Percentiles rank a stretch among this genome's conserved stretches.
Evolutionary conservation across 2,888 invertebrate genomes (phyloP).

Genomic region (Hyposoter didymator): DNA sequence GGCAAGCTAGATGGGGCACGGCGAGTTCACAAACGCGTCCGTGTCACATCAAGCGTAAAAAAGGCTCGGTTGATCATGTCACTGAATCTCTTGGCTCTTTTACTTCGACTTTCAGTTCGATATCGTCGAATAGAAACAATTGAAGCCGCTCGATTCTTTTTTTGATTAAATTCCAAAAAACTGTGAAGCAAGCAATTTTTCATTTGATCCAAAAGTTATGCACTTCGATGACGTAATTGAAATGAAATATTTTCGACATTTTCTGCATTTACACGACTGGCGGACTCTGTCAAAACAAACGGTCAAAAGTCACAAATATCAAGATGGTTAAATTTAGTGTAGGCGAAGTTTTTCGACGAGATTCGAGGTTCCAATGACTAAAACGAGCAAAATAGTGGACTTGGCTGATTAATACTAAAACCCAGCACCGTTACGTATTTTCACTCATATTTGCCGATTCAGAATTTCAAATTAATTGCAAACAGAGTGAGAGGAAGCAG

Average conservation of each 20-base stretch:
- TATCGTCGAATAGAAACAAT: constrained; percentile 7
- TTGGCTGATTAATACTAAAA: not conserved
- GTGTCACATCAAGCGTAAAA: constrained; percentile 41
- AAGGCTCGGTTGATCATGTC: constrained; percentile 49
- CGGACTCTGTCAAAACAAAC: no score
- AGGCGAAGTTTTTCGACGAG: not conserved
- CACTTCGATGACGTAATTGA: not conserved
- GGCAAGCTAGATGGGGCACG: not conserved
- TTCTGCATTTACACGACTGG: not conserved
- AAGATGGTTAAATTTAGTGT: not conserved
- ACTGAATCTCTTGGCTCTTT: constrained; percentile 25
- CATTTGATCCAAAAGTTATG: not conserved
- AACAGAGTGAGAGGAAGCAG: constrained; percentile 1
- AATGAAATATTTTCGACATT: not conserved
- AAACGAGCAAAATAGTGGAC: not conserved
- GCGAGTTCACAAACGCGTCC: constrained; percentile 38
- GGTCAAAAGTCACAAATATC: not conserved
- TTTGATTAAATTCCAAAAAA: not conserved
- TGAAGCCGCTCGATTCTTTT: not conserved
- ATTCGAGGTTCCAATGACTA: not conserved
- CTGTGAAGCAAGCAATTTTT: not conserved
- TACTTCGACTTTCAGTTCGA: not conserved
- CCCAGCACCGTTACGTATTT: not conserved
- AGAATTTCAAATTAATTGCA: constrained; percentile 26
- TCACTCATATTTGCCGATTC: not conserved